Evolutionary conservation across 2,888 invertebrate species (phyloP), one percentile per base, ranked within the genome.

Genomic region (Zygaena filipendulae): DNA sequence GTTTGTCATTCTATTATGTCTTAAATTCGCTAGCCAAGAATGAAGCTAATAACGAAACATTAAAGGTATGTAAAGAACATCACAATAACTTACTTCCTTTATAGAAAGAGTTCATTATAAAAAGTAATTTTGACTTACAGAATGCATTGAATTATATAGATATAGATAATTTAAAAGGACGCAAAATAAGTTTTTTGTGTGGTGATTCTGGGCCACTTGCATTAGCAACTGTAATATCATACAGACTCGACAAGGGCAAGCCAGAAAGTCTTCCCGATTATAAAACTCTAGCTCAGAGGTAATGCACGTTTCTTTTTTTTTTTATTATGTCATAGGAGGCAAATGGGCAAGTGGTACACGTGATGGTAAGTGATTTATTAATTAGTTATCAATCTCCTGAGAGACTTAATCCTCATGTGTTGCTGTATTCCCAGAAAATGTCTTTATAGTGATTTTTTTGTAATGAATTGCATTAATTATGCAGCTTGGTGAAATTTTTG

Each of bases 121-220:
- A n/a, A n/a, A n/a, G n/a, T n/a, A n/a, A n/a, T n/a, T n/a, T n/a
- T n/a, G n/a, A n/a, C 29, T 58, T 48, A 20, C 47, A 75, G 75
- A 47, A 32, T 25, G 63, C 69, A 22, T 36, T 60, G 35, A 40
- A 58, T 26, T 75, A 62, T 32, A 36, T 75, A 31, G 43, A 66
- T 27, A 34, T 74, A 25, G 49, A 63, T 19, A 49, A 51, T 30
- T 38, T 72, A 12, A 71, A 62, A 49, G 63, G 62, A 2, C 54
- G 45, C 11, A 53, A 84, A 39, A 77, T 87, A 23, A 87, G 87
- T 21, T 92, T 92, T 59, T 59, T 93, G 11, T 84, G 91, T 45
- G 94, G 94, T 9, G 87, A 87, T 60, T 87, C 87, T 24, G 94
- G 95, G 0, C 85, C 90, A 16, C 84, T 88, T 43, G 91, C 91